Evolutionary conservation across 2,888 invertebrate species (phyloP).

Genomic region (Nemurella pictetii): DNA sequence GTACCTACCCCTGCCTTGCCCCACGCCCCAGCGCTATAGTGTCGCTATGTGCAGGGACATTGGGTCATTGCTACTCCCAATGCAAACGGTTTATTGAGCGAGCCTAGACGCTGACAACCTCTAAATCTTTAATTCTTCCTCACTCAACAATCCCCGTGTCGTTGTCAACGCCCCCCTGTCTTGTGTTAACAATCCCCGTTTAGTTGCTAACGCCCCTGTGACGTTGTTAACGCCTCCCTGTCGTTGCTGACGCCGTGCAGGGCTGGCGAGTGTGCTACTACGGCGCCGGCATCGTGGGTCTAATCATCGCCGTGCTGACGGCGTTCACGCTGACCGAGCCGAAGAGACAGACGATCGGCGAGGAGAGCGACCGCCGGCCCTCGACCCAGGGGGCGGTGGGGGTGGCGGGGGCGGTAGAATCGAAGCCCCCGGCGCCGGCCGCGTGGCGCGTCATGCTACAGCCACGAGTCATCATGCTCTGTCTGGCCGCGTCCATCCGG

Average conservation of each 20-base stretch:
- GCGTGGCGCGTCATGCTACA: conserved; percentile 78
- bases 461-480: conserved; percentile 77
- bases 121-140: too few relatives aligned
- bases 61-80: too few relatives aligned
- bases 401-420: conserved; percentile 51
- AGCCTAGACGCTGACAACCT: too few relatives aligned
- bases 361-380: conserved; percentile 54
- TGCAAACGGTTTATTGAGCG: neutral
- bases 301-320: conserved; percentile 71
- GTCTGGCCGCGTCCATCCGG: conserved; percentile 84
- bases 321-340: conserved; percentile 78
- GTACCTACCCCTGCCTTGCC: too few relatives aligned
- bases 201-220: too few relatives aligned
- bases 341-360: conserved; percentile 72
- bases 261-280: conserved; percentile 86
- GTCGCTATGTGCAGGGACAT: too few relatives aligned
- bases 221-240: neutral
- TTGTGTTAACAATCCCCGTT: too few relatives aligned
- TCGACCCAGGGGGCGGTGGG: conserved; percentile 48
- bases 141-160: too few relatives aligned
- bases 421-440: conserved; percentile 49
- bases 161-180: too few relatives aligned
- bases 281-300: conserved; percentile 74
- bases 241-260: conserved; percentile 52
- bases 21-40: too few relatives aligned